Conservation (phyloP, 2,797 vertebrate species). For the Neostethus bicornis region DNA sequence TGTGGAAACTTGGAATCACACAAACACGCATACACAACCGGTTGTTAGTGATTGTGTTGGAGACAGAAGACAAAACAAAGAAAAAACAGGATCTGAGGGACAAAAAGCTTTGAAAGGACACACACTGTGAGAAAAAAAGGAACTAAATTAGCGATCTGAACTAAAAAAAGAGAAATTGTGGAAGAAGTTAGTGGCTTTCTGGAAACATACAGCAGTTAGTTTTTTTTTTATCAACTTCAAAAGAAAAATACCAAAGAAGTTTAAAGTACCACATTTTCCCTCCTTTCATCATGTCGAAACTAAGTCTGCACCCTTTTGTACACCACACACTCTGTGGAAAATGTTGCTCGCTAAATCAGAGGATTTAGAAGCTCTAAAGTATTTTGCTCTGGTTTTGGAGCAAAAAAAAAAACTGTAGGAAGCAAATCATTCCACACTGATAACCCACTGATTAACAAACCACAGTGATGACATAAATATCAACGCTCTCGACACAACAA, state of each 20-base stretch:
- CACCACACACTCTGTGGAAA: too few species aligned
- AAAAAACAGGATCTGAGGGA: constrained; percentile 64
- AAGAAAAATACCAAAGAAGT: too few species aligned
- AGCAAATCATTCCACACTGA: constrained; percentile 45
- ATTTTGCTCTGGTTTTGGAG: constrained; percentile 19
- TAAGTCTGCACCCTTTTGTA: too few species aligned
- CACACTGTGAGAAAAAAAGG: not conserved
- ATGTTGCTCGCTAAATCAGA: too few species aligned
- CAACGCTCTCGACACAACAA: constrained; percentile 16
- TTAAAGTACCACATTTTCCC: too few species aligned
- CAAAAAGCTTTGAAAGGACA: constrained; percentile 12
- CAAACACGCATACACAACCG: constrained; percentile 13
- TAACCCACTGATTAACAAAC: constrained; percentile 51
- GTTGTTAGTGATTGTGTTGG: constrained; percentile 54
- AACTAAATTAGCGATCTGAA: not conserved
- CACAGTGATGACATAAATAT: constrained; percentile 41
- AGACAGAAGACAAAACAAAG: not conserved
- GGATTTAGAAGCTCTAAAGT: too few species aligned
- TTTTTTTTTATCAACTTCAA: too few species aligned
- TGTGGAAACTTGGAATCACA: constrained; percentile 65
- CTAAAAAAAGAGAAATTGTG: not conserved
- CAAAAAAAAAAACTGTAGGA: constrained; percentile 27
- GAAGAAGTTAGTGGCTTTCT: not conserved
- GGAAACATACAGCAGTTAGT: too few species aligned
- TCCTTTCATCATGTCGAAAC: too few species aligned